phyloP scores from a whole-genome alignment of 1,140 invertebrate species.

The Philopotamus ludificatus region DNA sequence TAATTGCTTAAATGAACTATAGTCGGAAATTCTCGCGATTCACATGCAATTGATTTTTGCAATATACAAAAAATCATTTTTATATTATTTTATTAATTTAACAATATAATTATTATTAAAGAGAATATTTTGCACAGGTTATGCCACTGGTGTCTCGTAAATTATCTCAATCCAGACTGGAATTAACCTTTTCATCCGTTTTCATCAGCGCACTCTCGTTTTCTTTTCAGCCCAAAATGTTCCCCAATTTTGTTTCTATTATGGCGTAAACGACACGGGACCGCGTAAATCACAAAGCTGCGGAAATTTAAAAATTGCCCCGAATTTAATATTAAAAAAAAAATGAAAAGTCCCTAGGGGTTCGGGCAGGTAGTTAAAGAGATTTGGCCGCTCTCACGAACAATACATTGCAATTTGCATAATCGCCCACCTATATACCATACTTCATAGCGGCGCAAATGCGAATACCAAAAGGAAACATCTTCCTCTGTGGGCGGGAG shows the following conservation, averaged over 20 bases:
- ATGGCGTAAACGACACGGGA: too few species aligned
- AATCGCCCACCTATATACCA: conserved; percentile 29
- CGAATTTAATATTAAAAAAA: conserved; percentile 15
- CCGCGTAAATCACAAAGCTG: not conserved
- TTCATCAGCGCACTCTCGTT: too few species aligned
- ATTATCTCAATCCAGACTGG: too few species aligned
- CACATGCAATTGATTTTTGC: too few species aligned
- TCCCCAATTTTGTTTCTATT: too few species aligned
- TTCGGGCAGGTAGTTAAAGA: conserved; percentile 36
- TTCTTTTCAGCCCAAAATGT: too few species aligned
- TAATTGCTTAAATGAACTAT: not conserved
- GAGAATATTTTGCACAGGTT: too few species aligned
- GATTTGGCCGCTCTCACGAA: conserved; percentile 31
- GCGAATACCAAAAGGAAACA: conserved; percentile 38
- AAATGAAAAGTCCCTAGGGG: not conserved
- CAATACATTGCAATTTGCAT: conserved; percentile 42
- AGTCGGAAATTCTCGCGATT: not conserved
- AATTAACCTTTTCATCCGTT: too few species aligned
- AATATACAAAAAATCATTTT: too few species aligned
- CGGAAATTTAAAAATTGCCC: conserved; percentile 15
- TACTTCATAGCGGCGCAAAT: conserved; percentile 29
- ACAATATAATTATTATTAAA: too few species aligned
- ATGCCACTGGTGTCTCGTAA: too few species aligned
- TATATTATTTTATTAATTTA: too few species aligned
- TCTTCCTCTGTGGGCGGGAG: conserved; percentile 19